phyloP scores from a whole-genome alignment of 2,888 invertebrate species.

The Drosophila paramelanica region DNA sequence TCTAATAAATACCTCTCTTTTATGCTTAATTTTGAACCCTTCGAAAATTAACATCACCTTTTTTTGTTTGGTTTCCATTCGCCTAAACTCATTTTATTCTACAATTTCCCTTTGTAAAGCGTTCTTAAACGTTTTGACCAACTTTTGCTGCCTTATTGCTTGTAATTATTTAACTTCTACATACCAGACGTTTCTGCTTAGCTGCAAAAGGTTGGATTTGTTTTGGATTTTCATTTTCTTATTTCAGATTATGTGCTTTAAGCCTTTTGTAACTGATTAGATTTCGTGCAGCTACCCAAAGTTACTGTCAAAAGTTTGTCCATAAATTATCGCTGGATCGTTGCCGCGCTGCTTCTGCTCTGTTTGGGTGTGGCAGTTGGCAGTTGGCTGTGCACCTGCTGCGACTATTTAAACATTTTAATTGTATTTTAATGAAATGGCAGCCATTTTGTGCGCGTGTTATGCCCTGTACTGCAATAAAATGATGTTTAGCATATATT shows the following conservation, averaged over 20 bases:
- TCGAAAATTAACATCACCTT: no score
- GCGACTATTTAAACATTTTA: slow-evolving; percentile 53
- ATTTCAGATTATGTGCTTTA: slow-evolving; percentile 44
- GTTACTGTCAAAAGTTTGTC: slow-evolving; percentile 53
- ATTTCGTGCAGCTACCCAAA: slow-evolving; percentile 36
- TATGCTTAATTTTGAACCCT: no score
- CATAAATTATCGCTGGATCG: slow-evolving; percentile 50
- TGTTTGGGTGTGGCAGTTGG: not conserved
- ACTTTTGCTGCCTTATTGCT: slow-evolving; percentile 3
- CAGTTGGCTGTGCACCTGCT: slow-evolving; percentile 39
- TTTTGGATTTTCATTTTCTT: slow-evolving; percentile 2
- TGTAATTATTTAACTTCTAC: slow-evolving; percentile 11
- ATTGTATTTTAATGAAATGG: slow-evolving; percentile 59
- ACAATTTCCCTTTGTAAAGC: not conserved
- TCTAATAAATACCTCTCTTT: no score
- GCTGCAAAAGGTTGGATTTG: slow-evolving; percentile 2
- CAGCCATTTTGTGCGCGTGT: slow-evolving; percentile 21
- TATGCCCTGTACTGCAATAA: slow-evolving; percentile 48
- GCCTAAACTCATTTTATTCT: no score
- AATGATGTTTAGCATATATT: slow-evolving; percentile 64
- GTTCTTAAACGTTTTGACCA: not conserved
- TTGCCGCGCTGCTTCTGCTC: not conserved
- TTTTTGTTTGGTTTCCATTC: no score
- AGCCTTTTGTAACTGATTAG: slow-evolving; percentile 54
- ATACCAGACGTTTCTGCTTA: not conserved